Conservation (phyloP, 1,140 invertebrate species). For the Teleopsis dalmanni region DNA sequence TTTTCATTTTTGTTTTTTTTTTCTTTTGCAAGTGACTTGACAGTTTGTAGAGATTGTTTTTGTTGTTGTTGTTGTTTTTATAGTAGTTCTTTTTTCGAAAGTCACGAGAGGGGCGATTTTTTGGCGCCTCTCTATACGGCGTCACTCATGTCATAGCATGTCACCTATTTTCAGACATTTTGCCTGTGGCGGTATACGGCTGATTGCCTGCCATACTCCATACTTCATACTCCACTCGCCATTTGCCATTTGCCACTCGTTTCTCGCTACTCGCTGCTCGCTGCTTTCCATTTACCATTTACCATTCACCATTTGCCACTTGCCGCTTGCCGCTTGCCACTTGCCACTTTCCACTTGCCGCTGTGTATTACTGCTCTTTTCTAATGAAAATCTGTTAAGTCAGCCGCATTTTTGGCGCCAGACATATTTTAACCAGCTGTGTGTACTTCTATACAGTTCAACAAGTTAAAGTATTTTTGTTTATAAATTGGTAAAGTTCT, state of each 20-base stretch:
- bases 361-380: not conserved
- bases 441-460: too few relatives aligned
- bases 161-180: slow-evolving; percentile 12
- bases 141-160: slow-evolving; percentile 10
- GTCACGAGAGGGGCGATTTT: not conserved
- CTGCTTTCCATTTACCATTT: not conserved
- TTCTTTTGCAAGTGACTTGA: not conserved
- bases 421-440: slow-evolving; percentile 11
- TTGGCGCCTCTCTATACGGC: slow-evolving; percentile 8
- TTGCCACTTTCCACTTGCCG: not conserved
- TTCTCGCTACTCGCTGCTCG: not conserved
- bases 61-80: slow-evolving; percentile 12
- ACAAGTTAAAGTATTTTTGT: too few relatives aligned
- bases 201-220: not conserved
- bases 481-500: too few relatives aligned
- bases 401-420: slow-evolving; percentile 14
- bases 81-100: slow-evolving; percentile 12
- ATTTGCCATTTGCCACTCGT: not conserved
- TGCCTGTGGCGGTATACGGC: not conserved
- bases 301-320: not conserved
- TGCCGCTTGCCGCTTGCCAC: not conserved
- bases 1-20: not conserved
- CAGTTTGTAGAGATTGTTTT: not conserved
- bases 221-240: not conserved
- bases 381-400: slow-evolving; percentile 12